Evolutionary conservation across 2,797 vertebrate genomes (phyloP), one percentile per base, ranked within the genome.

Genomic region (Characodon lateralis): DNA sequence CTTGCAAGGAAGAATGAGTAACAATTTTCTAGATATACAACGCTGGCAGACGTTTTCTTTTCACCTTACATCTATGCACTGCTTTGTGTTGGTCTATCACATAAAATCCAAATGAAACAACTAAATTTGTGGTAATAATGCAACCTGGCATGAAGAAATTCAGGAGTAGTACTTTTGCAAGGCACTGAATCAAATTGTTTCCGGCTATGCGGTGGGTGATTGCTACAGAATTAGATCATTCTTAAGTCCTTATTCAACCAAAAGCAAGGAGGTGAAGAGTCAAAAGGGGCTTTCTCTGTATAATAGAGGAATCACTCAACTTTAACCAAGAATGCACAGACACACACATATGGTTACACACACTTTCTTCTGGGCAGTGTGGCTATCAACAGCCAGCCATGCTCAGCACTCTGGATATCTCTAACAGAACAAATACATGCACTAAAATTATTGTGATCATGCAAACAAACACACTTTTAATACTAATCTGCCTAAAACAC

Each of bases 251-350:
- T 46, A 83, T 81, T 89, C 72, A 88, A 71, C 76, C 76, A 83
- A 90, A 88, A 78, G 85, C 73, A 78, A 74, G 58, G 12, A 85
- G 91, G 86, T 90, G 79, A 92, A 83, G 80, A 91, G 92, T 93
- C 87, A 93, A 93, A 85, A 8, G 35, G 72, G 61, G 56, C 73
- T 75, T 87, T 89, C 80, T 87, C 68, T 59, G 78, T 73, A 85
- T 79, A 10, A 14, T 50, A 50, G 69, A 73, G 61, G 41, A 77
- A 61, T 86, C 75, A 68, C 71, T 92, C 83, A 85, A 66, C 78
- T 87, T 81, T 81, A 87, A 86, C 85, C 82, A 86, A 80, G 87
- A 91, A 91, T 83, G 70, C 43, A n/a, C 66, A 63, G 59, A 48
- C 53, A 53, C 69, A 72, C 53, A 66, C 69, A 35, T 35, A 35